These are phyloP conservation scores for Cryptocheilus praepositus DNA, from an alignment of 2,888 invertebrate species.

Conservation along the genomic window DNA sequence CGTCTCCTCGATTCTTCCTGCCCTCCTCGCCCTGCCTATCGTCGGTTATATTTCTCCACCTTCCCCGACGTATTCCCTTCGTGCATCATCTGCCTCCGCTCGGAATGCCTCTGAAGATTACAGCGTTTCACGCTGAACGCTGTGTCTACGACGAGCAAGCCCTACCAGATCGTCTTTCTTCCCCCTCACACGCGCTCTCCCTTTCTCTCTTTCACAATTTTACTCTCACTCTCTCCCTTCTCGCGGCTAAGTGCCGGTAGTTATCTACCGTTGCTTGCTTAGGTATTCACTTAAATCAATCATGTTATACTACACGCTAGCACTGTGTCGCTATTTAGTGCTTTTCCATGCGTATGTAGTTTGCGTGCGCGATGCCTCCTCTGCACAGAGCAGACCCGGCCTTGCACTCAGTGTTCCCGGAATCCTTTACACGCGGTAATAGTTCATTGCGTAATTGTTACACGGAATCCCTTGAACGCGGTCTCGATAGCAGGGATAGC, in stretches of 20 bases:
- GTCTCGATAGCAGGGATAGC: no score
- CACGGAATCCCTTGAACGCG: no score
- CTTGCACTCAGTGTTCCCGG: no score
- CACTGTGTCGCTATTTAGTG: conserved; percentile 2
- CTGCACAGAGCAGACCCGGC: no score
- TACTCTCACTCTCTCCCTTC: conserved; percentile 9
- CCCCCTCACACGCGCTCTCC: conserved; percentile 11
- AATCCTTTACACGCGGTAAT: no score
- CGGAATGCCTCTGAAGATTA: conserved; percentile 43
- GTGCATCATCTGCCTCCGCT: conserved; percentile 9
- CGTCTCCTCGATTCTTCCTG: neutral
- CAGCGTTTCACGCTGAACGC: conserved; percentile 41
- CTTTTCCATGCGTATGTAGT: neutral
- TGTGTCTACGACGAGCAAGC: conserved; percentile 17
- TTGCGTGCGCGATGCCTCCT: no score
- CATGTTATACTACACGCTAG: conserved; percentile 25
- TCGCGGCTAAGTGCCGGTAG: conserved; percentile 32
- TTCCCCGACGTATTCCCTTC: conserved; percentile 2
- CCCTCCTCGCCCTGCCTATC: neutral
- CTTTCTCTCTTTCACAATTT: conserved; percentile 17
- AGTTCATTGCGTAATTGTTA: no score
- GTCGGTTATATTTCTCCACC: conserved; percentile 2
- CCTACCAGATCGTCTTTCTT: no score
- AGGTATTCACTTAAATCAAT: conserved; percentile 44
- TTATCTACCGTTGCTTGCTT: conserved; percentile 39